Evolutionary conservation across 2,888 invertebrate genomes (phyloP).

Genomic region (Diploptera punctata): DNA sequence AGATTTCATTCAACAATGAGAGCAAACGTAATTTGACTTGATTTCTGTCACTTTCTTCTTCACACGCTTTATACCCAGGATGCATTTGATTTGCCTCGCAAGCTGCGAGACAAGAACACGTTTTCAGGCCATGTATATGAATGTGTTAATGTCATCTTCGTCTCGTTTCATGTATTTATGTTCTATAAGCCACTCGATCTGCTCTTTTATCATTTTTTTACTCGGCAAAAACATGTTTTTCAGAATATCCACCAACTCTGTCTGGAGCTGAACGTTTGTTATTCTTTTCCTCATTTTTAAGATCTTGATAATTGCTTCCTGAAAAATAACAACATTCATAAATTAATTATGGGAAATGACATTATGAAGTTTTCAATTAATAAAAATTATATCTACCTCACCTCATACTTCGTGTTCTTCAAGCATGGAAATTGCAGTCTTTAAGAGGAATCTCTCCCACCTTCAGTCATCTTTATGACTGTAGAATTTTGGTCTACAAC

Average conservation of each 20-base stretch:
- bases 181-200: conserved; percentile 99
- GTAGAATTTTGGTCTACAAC: too few species aligned
- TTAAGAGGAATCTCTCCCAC: too few species aligned
- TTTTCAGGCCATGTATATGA: conserved; percentile 93
- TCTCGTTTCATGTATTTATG: conserved; percentile 97
- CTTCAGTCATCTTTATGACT: too few species aligned
- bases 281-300: conserved; percentile 97
- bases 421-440: too few species aligned
- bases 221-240: conserved; percentile 99
- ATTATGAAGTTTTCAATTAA: too few species aligned
- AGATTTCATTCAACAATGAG: too few species aligned
- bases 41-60: too few species aligned
- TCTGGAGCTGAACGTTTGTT: conserved; percentile 93
- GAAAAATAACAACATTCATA: conserved; percentile 60
- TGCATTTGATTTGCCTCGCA: neutral
- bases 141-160: conserved; percentile 96
- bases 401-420: too few species aligned
- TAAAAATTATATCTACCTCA: too few species aligned
- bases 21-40: too few species aligned
- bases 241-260: conserved; percentile 96
- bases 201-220: conserved; percentile 99
- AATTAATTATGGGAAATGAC: too few species aligned
- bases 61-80: too few species aligned
- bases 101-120: neutral
- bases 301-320: conserved; percentile 99